Evolutionary conservation across 37 sponge, comb jelly and placozoan genomes (phyloP).

Genomic region (Cladorhizidae sp.): DNA sequence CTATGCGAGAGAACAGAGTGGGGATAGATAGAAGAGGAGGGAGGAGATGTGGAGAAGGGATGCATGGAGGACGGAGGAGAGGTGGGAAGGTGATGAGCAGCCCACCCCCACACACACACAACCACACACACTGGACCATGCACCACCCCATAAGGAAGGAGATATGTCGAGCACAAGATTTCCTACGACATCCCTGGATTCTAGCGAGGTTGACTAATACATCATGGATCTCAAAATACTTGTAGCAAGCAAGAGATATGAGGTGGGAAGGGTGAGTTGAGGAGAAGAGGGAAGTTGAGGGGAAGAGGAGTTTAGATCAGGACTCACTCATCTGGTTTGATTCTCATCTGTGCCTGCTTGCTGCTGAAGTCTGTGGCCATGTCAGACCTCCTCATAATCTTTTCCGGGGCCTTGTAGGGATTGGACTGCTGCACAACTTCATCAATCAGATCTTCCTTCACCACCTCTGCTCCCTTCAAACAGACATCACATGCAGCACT

Average conservation of each 20-base stretch:
- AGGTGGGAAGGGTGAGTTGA: too few relatives aligned
- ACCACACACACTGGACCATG: too few relatives aligned
- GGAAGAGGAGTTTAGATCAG: neutral
- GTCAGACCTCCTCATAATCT: constrained; percentile 35
- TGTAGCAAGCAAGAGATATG: too few relatives aligned
- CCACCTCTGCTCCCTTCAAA: constrained; percentile 55
- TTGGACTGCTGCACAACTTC: constrained; percentile 68
- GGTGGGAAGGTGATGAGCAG: too few relatives aligned
- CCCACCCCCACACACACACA: too few relatives aligned
- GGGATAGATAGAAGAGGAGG: neutral
- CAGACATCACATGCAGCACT: neutral
- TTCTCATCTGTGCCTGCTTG: neutral
- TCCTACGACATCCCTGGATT: too few relatives aligned
- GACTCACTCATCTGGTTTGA: constrained; percentile 67
- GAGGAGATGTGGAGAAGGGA: neutral
- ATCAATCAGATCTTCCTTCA: constrained; percentile 80
- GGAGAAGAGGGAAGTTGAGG: neutral
- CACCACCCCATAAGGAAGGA: too few relatives aligned
- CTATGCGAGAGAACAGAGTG: too few relatives aligned
- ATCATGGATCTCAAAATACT: too few relatives aligned
- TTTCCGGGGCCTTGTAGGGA: constrained; percentile 73
- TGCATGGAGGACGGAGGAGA: too few relatives aligned
- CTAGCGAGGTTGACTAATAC: too few relatives aligned
- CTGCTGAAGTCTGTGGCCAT: constrained; percentile 2
- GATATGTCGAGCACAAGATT: too few relatives aligned